These are phyloP conservation scores for Zapus hudsonius DNA, from an alignment of 2,113 vertebrate genomes.

Conservation along the genomic window DNA sequence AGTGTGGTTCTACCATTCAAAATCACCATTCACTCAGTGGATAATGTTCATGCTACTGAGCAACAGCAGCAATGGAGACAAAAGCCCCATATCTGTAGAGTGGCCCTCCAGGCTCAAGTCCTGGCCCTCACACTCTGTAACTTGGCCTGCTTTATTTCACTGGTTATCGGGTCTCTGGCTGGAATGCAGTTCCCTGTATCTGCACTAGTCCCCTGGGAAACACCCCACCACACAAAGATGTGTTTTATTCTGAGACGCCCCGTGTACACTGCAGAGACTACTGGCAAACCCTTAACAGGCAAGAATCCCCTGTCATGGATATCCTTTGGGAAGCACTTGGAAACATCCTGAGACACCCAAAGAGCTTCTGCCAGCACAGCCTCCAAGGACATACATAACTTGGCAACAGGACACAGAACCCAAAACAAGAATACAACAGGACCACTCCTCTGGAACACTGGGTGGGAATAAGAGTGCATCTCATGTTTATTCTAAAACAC, in stretches of 20 bases:
- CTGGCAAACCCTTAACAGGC: neutral
- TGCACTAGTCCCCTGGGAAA: neutral
- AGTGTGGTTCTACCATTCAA: too few relatives aligned
- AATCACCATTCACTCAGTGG: fast-evolving
- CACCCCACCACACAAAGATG: neutral
- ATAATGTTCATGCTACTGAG: neutral
- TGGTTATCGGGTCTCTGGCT: neutral
- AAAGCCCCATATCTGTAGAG: neutral
- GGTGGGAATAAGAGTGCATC: neutral
- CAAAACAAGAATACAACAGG: neutral
- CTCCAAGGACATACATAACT: too few relatives aligned
- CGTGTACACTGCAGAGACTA: neutral
- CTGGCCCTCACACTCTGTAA: too few relatives aligned
- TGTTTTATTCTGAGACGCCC: neutral
- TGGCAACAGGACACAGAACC: neutral
- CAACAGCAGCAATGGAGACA: neutral
- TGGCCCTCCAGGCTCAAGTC: neutral
- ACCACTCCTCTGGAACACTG: too few relatives aligned
- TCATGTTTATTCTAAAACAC: neutral
- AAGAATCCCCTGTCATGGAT: neutral
- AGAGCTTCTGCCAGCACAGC: neutral
- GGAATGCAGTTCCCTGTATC: neutral
- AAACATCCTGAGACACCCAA: neutral
- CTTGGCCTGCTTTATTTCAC: too few relatives aligned
- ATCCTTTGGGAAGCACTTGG: neutral